A percentile compares a stretch with the other conserved stretches of the same genome.
These are phyloP conservation scores for Danaus plexippus DNA, from an alignment of 1,140 invertebrate genomes.

Conservation along the genomic window DNA sequence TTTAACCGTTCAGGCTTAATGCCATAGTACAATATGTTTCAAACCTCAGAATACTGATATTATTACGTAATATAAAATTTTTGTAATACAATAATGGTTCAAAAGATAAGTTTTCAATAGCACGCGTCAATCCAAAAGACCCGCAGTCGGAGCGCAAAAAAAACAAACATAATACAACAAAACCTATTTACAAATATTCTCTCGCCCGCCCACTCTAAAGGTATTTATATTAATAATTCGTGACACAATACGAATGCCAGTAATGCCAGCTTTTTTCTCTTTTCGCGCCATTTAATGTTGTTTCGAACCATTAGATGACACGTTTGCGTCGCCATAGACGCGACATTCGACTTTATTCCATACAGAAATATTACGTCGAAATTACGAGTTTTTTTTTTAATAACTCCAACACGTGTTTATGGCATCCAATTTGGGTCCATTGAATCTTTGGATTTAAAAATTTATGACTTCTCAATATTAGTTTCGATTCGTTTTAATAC, in stretches of 20 bases:
- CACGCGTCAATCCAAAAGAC: slow-evolving; percentile 43
- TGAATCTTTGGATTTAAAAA: slow-evolving; percentile 42
- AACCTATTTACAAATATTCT: slow-evolving; percentile 68
- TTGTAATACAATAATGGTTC: slow-evolving; percentile 3
- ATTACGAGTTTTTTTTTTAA: slow-evolving; percentile 12
- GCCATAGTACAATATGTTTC: too few relatives aligned
- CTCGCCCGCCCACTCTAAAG: slow-evolving; percentile 67
- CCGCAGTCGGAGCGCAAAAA: slow-evolving; percentile 30
- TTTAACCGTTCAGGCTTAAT: too few relatives aligned
- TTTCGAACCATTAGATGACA: slow-evolving; percentile 49
- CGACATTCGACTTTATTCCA: slow-evolving; percentile 19
- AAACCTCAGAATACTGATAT: too few relatives aligned
- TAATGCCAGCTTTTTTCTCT: slow-evolving; percentile 43
- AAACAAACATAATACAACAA: slow-evolving; percentile 51
- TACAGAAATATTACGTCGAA: slow-evolving; percentile 12
- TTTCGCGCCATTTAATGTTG: slow-evolving; percentile 69
- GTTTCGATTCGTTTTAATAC: neutral
- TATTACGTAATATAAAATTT: neutral
- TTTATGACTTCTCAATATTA: slow-evolving; percentile 48
- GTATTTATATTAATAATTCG: slow-evolving; percentile 69
- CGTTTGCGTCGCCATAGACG: slow-evolving; percentile 17
- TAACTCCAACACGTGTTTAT: slow-evolving; percentile 52
- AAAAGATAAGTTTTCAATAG: slow-evolving; percentile 25
- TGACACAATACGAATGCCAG: slow-evolving; percentile 55
- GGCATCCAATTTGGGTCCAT: slow-evolving; percentile 59